Base-by-base conservation (phyloP, 2,797 vertebrate genomes). In the Fundulus diaphanus region DNA sequence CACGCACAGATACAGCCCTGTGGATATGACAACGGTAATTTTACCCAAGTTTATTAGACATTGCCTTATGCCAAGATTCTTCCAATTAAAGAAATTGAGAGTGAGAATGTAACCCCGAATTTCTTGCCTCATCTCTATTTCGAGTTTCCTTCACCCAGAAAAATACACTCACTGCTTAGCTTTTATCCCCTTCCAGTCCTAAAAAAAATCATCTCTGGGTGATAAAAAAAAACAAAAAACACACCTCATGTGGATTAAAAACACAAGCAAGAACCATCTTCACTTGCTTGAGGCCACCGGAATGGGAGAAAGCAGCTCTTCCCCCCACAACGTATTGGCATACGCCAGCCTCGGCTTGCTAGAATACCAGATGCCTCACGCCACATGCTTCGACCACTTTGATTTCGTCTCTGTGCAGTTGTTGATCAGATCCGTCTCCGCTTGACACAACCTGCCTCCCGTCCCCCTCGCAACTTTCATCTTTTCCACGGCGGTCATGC, bases 351-450 rank as follows among this genome's bases (percentile, higher is more conserved):
- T 92, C 91, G 93, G 92, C 92, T 91, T 90, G 84, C 88, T 87
- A 79, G 89, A 88, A 91, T 91, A 93, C 87, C 91, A 93, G 91
- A 92, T 92, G 92, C 88, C 91, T 90, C 89, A 82, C 88, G 76
- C 92, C 92, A 92, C 91, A 92, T 93, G 93, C 93, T 92, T 90
- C 90, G 87, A 79, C 90, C 92, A 91, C 93, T 94, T 94, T 94
- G 90, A 94, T 94, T 92, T 90, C 85, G 82, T 93, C 89, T 90
- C 87, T 2, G 84, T 93, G 93, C 92, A 92, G 93, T 93, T 93
- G 93, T 92, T 93, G 90, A 91, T 94, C 93, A 93, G 91, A 94
- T 93, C 91, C 75, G 87, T 87, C 87, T 85, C 87, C 81, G 90
- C 92, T 93, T 91, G 92, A 92, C 84, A 80, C 92, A 91, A 92